These are phyloP conservation scores for Amphipyra tragopoginis DNA, from an alignment of 2,888 invertebrate species.

Conservation along the genomic window DNA sequence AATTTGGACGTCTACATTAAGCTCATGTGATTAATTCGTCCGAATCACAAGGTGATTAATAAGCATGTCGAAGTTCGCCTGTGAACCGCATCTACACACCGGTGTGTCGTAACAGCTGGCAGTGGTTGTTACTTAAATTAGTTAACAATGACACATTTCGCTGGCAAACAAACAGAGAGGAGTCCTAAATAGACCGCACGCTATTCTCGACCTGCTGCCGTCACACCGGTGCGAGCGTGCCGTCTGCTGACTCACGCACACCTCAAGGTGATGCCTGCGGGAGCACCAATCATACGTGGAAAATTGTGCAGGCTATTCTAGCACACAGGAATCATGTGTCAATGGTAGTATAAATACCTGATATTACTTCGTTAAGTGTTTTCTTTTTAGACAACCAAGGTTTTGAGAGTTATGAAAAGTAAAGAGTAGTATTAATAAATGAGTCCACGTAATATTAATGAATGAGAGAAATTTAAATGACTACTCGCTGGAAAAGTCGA, in stretches of 20 bases:
- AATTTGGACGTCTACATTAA: slow-evolving; percentile 4
- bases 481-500: not conserved
- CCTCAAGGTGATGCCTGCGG: slow-evolving; percentile 83
- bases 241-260: slow-evolving; percentile 86
- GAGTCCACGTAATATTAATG: no score
- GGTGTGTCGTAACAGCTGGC: slow-evolving; percentile 87
- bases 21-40: slow-evolving; percentile 17
- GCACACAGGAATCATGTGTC: slow-evolving; percentile 42
- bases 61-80: slow-evolving; percentile 70
- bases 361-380: not conserved
- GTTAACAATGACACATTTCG: slow-evolving; percentile 90
- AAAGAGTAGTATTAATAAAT: no score
- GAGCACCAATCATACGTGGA: slow-evolving; percentile 53
- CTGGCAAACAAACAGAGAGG: slow-evolving; percentile 89
- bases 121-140: slow-evolving; percentile 88
- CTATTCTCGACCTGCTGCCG: slow-evolving; percentile 86
- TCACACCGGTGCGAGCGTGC: slow-evolving; percentile 84
- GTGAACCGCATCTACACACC: slow-evolving; percentile 66
- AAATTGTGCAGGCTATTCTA: slow-evolving; percentile 54
- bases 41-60: slow-evolving; percentile 60
- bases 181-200: slow-evolving; percentile 87
- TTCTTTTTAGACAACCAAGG: no score
- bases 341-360: slow-evolving; percentile 34
- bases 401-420: no score
- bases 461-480: not conserved